phyloP scores from a whole-genome alignment of 2,797 vertebrate species.

The Fundulus diaphanus region DNA sequence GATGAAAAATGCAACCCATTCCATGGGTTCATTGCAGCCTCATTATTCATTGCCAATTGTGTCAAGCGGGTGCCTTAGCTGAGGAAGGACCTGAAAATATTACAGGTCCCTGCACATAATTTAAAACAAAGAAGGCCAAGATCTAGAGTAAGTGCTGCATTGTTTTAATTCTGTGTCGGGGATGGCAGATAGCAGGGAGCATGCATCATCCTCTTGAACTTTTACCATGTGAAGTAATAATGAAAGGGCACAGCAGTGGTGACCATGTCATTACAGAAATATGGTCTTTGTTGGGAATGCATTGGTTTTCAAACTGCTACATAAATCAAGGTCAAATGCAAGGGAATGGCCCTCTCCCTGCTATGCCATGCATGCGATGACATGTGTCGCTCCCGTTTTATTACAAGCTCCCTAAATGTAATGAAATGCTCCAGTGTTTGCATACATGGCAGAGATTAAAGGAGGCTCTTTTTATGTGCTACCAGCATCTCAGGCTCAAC shows the following conservation, averaged over 20 bases:
- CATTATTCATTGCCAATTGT: constrained; percentile 64
- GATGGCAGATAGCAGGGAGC: constrained; percentile 25
- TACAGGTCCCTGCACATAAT: constrained; percentile 38
- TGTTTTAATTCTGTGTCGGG: constrained; percentile 49
- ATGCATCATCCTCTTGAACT: constrained; percentile 11
- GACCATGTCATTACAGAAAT: constrained; percentile 46
- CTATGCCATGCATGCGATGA: constrained; percentile 21
- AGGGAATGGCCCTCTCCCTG: constrained; percentile 27
- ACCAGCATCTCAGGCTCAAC: constrained; percentile 48
- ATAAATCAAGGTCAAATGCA: constrained; percentile 56
- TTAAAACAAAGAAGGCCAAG: constrained; percentile 35
- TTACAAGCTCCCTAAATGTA: constrained; percentile 13
- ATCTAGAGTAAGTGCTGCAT: constrained; percentile 32
- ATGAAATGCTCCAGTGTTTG: constrained; percentile 33
- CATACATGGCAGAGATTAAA: constrained; percentile 2
- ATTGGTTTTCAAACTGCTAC: constrained; percentile 34
- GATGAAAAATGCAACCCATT: constrained; percentile 65
- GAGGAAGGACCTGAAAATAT: constrained; percentile 51
- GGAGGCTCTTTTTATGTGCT: constrained; percentile 33
- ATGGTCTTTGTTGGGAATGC: constrained; percentile 31
- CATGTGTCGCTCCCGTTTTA: constrained; percentile 31
- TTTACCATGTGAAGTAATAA: constrained; percentile 31
- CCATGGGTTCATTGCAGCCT: constrained; percentile 49
- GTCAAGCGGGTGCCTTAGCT: constrained; percentile 47
- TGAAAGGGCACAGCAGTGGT: constrained; percentile 14